Percentiles rank a stretch among this genome's conserved stretches.
These are phyloP conservation scores for Phaedon cochleariae DNA, from an alignment of 2,888 invertebrate genomes.

Conservation along the genomic window DNA sequence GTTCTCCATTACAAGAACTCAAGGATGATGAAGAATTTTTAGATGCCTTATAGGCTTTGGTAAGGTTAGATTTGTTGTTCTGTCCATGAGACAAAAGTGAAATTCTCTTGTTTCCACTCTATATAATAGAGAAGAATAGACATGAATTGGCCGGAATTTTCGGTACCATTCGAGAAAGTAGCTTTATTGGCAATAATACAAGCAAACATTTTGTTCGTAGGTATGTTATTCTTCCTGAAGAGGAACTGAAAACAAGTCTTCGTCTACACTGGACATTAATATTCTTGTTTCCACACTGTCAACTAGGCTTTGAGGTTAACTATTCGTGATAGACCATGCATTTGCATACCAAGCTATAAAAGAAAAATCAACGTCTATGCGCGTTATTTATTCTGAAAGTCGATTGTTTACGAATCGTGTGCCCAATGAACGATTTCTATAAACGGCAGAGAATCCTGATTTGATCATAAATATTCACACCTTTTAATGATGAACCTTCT, in stretches of 20 bases:
- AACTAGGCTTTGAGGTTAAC: constrained; percentile 40
- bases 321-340: constrained; percentile 27
- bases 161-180: background rate
- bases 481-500: too few species aligned
- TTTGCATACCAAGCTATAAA: constrained; percentile 24
- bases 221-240: background rate
- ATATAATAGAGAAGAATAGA: too few species aligned
- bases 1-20: background rate
- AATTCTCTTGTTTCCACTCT: too few species aligned
- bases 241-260: background rate
- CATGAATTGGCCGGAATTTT: background rate
- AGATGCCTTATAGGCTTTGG: too few species aligned
- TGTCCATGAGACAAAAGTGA: too few species aligned
- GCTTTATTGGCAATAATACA: background rate
- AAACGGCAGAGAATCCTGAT: too few species aligned
- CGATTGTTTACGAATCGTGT: too few species aligned
- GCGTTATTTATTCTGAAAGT: background rate
- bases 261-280: background rate
- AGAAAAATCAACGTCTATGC: constrained; percentile 1
- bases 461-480: too few species aligned
- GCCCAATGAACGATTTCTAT: too few species aligned
- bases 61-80: too few species aligned
- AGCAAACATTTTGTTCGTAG: too few species aligned
- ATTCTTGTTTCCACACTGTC: constrained; percentile 15
- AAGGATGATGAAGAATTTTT: too few species aligned